These are phyloP conservation scores for Diarsia rubi DNA, from an alignment of 2,888 invertebrate species.

Conservation along the genomic window DNA sequence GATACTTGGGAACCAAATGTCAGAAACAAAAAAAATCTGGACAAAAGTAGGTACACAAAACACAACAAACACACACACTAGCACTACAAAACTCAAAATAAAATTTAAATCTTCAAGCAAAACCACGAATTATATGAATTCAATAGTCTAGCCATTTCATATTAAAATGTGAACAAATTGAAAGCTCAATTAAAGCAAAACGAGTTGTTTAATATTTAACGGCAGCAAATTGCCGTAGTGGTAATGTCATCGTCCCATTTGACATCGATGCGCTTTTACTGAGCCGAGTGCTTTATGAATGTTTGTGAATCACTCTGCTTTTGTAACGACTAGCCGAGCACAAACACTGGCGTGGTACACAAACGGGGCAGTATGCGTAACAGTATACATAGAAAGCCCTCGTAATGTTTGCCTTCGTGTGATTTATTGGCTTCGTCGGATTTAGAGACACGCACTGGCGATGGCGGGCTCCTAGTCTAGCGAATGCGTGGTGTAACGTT, in stretches of 20 bases:
- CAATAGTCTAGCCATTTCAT: slow-evolving; percentile 13
- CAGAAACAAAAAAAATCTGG: neutral
- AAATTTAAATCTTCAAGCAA: slow-evolving; percentile 24
- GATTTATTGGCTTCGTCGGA: slow-evolving; percentile 91
- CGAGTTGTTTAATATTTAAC: slow-evolving; percentile 34
- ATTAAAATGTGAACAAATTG: slow-evolving; percentile 46
- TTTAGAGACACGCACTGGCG: slow-evolving; percentile 86
- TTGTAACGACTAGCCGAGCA: slow-evolving; percentile 82
- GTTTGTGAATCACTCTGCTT: slow-evolving; percentile 83
- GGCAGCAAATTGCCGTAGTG: slow-evolving; percentile 39
- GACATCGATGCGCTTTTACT: slow-evolving; percentile 61
- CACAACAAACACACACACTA: too few relatives aligned
- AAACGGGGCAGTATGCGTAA: slow-evolving; percentile 81
- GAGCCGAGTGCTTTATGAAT: slow-evolving; percentile 69
- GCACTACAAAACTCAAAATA: neutral
- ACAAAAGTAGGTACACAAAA: too few relatives aligned
- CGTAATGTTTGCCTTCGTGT: slow-evolving; percentile 90
- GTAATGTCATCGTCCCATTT: slow-evolving; percentile 55
- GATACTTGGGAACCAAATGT: neutral
- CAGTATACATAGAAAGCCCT: slow-evolving; percentile 87
- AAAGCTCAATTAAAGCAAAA: slow-evolving; percentile 54
- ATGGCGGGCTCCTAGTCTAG: slow-evolving; percentile 71
- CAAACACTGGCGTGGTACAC: slow-evolving; percentile 74
- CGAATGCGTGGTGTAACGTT: slow-evolving; percentile 82
- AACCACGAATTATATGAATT: slow-evolving; percentile 26